phyloP scores from a whole-genome alignment of 2,797 vertebrate species.

The Lepus oiostolus region DNA sequence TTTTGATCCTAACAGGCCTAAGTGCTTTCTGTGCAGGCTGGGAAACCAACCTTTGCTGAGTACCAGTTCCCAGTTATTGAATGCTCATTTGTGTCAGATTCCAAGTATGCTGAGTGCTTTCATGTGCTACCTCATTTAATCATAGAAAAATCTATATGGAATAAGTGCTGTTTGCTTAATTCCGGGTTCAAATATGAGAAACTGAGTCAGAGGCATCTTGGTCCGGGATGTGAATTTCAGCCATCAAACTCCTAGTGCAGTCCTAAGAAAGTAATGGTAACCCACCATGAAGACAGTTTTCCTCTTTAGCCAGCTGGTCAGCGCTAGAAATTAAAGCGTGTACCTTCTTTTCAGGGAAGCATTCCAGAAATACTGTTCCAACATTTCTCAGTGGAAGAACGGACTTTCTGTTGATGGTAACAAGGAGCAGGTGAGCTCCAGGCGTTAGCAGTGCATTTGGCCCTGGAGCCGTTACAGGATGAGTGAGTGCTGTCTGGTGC shows the following conservation, averaged over 20 bases:
- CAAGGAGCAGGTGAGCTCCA: background rate
- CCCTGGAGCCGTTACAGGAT: background rate
- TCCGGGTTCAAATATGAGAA: slow-evolving; percentile 21
- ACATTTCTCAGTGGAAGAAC: background rate
- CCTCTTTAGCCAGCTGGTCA: slow-evolving; percentile 9
- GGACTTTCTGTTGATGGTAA: background rate
- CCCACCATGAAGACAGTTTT: background rate
- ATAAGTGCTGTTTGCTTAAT: background rate
- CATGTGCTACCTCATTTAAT: slow-evolving; percentile 5
- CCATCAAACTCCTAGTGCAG: background rate
- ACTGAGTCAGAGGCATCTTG: background rate
- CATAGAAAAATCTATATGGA: background rate
- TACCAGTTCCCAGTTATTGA: background rate
- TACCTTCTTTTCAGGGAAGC: background rate
- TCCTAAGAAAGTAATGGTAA: background rate
- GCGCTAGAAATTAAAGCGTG: background rate
- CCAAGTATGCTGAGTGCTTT: background rate
- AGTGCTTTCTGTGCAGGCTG: background rate
- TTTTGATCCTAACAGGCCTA: background rate
- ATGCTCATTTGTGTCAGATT: background rate
- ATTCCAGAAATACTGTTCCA: background rate
- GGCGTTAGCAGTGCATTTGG: accelerated
- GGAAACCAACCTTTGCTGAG: background rate
- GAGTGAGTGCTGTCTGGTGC: background rate
- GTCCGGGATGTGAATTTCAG: background rate